Base-by-base conservation (phyloP, 1,140 invertebrate genomes). In the Lasaia peninsularis region DNA sequence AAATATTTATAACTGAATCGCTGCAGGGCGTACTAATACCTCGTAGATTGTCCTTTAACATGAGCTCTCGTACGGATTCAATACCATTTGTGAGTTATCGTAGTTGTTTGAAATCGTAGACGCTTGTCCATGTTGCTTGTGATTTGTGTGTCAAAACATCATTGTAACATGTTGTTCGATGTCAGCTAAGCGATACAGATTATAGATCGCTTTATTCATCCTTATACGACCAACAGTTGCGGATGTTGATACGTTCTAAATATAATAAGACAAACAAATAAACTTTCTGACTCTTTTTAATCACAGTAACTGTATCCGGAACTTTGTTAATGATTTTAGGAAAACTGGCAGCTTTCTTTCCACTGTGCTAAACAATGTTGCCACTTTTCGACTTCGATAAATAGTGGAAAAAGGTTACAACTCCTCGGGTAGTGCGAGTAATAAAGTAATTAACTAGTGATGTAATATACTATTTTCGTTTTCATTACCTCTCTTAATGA, bases 1-100 rank as follows among this genome's bases (percentile, higher is more conserved):
- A 78, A 77, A 77, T 73, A 80, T 76, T 67, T 75, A 77, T 75
- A 71, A 64, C 61, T 60, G 65, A 65, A 72, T 69, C 56, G 71
- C 79, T 57, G 57, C 56, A 58, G 62, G 72, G 55, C 66, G 33
- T 56, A 62, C 62, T 77, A 77, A 73, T 75, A 67, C 34, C 35
- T 24, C 18, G n/a, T 54, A 54, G 35, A 10, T 54, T 54, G 72
- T 78, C 59, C 57, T 62, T 69, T 65, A 65, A 67, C 51, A 37
- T 51, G 50, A 58, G 58, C 69, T 44, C 20, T 20, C 16, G 37
- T 44, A 44, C 16, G 37, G 16, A 44, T 44, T 44, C 37, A 44
- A 44, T 44, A 44, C 37, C 37, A 20, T 44, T 44, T 44, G 37
- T 44, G 37, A 44, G 16, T 44, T 20, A 44, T 44, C 40, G 40